These are phyloP conservation scores for Ceratotherium simum DNA, from an alignment of 2,113 vertebrate species.

Conservation along the genomic window DNA sequence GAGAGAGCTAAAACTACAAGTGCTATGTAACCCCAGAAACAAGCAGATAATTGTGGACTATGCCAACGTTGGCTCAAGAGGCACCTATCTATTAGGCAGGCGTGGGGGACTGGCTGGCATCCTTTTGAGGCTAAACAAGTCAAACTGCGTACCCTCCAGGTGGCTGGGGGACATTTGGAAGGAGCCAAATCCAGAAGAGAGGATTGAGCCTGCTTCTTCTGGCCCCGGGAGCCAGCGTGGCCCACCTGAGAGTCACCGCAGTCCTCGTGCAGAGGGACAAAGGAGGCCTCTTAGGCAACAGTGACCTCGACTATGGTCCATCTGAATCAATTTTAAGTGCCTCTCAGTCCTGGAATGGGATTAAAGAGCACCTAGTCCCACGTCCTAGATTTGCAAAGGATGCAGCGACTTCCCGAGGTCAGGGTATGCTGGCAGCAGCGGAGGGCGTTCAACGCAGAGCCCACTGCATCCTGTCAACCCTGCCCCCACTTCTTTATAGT, in stretches of 20 bases:
- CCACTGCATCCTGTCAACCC: conserved; percentile 17
- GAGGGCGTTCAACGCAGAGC: not conserved
- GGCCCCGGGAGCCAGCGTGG: not conserved
- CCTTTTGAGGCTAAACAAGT: not conserved
- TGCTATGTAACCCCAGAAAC: not conserved
- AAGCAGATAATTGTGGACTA: not conserved
- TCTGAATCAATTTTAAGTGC: conserved; percentile 12
- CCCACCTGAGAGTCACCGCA: not conserved
- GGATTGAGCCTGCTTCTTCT: not conserved
- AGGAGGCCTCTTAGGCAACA: not conserved
- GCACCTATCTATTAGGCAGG: not conserved
- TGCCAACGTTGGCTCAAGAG: not conserved
- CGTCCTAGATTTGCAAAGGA: conserved; percentile 34
- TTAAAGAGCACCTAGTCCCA: conserved; percentile 42
- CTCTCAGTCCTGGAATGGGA: not conserved
- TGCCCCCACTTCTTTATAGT: not conserved
- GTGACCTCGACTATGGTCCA: not conserved
- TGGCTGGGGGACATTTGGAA: not conserved
- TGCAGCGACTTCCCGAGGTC: conserved; percentile 51
- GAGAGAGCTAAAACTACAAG: conserved; percentile 17
- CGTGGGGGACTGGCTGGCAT: not conserved
- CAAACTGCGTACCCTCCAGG: not conserved
- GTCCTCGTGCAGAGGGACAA: not conserved
- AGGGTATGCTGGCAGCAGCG: not conserved
- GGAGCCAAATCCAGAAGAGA: conserved; percentile 1